Conservation (phyloP, 2,113 vertebrate species). For the Desmodus rotundus region DNA sequence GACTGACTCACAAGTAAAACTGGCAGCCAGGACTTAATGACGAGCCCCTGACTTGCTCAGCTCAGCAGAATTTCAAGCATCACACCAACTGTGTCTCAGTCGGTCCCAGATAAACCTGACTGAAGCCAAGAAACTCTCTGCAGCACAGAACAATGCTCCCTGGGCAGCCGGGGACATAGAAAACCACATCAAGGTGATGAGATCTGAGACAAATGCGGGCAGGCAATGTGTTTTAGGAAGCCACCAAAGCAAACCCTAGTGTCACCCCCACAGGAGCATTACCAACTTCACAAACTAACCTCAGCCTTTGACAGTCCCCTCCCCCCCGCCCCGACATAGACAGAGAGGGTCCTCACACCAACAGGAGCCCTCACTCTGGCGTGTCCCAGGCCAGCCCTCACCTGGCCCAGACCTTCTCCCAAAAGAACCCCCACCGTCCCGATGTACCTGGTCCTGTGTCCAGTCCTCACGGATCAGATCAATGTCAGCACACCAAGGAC, state of each 20-base stretch:
- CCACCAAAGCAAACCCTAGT: neutral
- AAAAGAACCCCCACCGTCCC: neutral
- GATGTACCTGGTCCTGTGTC: neutral
- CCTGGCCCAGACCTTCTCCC: neutral
- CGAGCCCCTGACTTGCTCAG: neutral
- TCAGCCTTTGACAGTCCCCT: neutral
- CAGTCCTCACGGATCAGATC: neutral
- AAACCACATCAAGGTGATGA: neutral
- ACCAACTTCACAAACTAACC: neutral
- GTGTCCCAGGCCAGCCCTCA: neutral
- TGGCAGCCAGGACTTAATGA: neutral
- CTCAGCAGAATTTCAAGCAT: neutral
- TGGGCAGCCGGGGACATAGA: neutral
- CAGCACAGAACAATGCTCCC: neutral
- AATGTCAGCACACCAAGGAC: neutral
- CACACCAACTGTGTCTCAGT: neutral
- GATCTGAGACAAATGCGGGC: neutral
- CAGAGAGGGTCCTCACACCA: neutral
- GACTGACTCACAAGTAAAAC: neutral
- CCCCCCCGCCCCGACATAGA: too few relatives aligned
- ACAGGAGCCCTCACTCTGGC: neutral
- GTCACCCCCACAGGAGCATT: neutral
- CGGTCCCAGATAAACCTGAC: neutral
- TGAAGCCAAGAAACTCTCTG: neutral
- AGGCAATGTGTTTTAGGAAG: neutral